phyloP scores from a whole-genome alignment of 2,888 invertebrate genomes.

The Abrostola triplasia region DNA sequence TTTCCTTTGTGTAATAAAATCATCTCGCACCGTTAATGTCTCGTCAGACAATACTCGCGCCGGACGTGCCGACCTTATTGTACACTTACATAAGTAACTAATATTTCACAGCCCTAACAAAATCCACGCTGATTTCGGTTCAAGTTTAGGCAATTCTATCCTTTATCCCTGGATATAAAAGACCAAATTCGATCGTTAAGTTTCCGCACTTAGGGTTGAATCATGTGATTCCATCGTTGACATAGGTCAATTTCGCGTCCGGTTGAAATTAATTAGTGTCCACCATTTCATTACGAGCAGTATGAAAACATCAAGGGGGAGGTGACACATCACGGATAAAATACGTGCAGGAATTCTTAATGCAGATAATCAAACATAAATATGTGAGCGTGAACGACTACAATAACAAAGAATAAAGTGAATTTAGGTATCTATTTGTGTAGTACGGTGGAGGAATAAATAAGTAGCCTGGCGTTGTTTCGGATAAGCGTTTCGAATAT shows the following conservation, averaged over 20 bases:
- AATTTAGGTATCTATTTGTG: conserved; percentile 32
- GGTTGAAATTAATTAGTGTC: conserved; percentile 78
- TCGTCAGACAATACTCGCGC: conserved; percentile 47
- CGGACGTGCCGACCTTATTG: conserved; percentile 76
- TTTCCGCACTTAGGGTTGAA: conserved; percentile 27
- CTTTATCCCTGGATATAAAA: conserved; percentile 26
- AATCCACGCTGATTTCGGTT: conserved; percentile 16
- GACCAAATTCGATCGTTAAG: conserved; percentile 27
- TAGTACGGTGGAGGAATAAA: conserved; percentile 30
- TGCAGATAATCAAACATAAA: conserved; percentile 44
- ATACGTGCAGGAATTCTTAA: conserved; percentile 46
- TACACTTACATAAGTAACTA: conserved; percentile 67
- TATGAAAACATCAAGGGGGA: conserved; percentile 33
- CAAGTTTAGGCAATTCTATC: conserved; percentile 16
- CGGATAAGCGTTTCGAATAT: conserved; percentile 1
- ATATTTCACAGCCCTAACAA: conserved; percentile 57
- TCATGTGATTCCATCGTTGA: conserved; percentile 44
- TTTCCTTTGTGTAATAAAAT: conserved; percentile 50
- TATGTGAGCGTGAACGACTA: conserved; percentile 11
- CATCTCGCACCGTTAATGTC: conserved; percentile 59
- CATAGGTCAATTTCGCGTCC: conserved; percentile 76
- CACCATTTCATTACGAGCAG: conserved; percentile 71
- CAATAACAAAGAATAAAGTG: conserved; percentile 39
- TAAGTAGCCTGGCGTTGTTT: conserved; percentile 14
- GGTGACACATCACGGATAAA: conserved; percentile 30